Evolutionary conservation across 2,888 invertebrate genomes (phyloP).

Genomic region (Carabus problematicus): DNA sequence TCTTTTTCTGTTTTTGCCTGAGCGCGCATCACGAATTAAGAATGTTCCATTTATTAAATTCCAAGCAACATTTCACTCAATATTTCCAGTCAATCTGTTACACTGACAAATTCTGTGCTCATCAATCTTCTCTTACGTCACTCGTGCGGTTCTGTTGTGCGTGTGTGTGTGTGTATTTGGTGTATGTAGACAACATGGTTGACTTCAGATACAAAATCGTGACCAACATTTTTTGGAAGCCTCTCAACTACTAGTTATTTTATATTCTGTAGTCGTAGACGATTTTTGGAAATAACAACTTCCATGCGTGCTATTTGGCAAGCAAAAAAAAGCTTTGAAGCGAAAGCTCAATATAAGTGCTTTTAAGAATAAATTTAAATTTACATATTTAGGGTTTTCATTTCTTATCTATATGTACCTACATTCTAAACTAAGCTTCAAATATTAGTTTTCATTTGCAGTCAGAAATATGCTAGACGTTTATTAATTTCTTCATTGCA

Average conservation of each 20-base stretch:
- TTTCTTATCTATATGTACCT: too few species aligned
- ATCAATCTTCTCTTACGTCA: conserved; percentile 22
- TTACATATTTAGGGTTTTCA: too few species aligned
- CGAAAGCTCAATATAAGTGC: too few species aligned
- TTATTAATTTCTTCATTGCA: too few species aligned
- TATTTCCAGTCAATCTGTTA: conserved; percentile 31
- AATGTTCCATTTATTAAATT: conserved; percentile 27
- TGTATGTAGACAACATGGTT: neutral
- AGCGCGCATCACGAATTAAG: conserved; percentile 9
- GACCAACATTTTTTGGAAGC: conserved; percentile 1
- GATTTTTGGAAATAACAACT: neutral
- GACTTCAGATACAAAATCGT: conserved; percentile 4
- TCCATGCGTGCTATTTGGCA: too few species aligned
- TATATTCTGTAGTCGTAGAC: neutral
- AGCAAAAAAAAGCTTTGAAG: too few species aligned
- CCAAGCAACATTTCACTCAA: conserved; percentile 20
- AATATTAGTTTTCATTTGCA: too few species aligned
- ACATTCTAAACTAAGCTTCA: too few species aligned
- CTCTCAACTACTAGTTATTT: neutral
- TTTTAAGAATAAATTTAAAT: too few species aligned
- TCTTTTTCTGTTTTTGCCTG: neutral
- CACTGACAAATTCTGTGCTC: conserved; percentile 22
- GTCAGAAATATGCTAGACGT: too few species aligned
- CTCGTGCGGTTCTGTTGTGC: conserved; percentile 8
- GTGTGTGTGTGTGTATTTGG: neutral